Evolutionary conservation across 2,113 vertebrate species (phyloP).

Genomic region (Oncorhynchus kisutch): DNA sequence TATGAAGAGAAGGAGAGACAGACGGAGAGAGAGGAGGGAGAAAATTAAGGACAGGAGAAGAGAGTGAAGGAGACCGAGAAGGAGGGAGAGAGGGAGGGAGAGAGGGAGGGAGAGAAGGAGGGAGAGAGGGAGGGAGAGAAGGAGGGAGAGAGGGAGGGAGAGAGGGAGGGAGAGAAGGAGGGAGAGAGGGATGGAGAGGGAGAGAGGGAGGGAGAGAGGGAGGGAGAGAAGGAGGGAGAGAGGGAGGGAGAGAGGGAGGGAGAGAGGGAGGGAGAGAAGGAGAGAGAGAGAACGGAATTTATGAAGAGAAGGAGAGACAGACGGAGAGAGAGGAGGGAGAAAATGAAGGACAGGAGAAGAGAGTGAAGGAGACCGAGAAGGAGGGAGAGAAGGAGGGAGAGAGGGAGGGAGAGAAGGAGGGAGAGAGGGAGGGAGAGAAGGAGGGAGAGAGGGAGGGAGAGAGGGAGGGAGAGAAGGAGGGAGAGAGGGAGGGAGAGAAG

Average conservation of each 20-base stretch:
- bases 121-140: conserved; percentile 17
- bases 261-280: background rate
- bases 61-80: background rate
- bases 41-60: too few relatives aligned
- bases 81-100: conserved; percentile 1
- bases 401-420: conserved; percentile 1
- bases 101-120: conserved; percentile 32
- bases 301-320: too few relatives aligned
- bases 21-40: too few relatives aligned
- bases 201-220: too few relatives aligned
- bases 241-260: too few relatives aligned
- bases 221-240: background rate
- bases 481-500: background rate
- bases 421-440: background rate
- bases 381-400: background rate
- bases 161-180: too few relatives aligned
- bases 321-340: conserved; percentile 15
- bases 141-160: too few relatives aligned
- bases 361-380: conserved; percentile 14
- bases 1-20: too few relatives aligned
- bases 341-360: background rate
- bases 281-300: background rate
- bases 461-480: too few relatives aligned
- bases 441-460: background rate
- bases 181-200: background rate